These are phyloP conservation scores for Montipora capitata DNA, from an alignment of 92 coral and sea anemone species.

Conservation along the genomic window DNA sequence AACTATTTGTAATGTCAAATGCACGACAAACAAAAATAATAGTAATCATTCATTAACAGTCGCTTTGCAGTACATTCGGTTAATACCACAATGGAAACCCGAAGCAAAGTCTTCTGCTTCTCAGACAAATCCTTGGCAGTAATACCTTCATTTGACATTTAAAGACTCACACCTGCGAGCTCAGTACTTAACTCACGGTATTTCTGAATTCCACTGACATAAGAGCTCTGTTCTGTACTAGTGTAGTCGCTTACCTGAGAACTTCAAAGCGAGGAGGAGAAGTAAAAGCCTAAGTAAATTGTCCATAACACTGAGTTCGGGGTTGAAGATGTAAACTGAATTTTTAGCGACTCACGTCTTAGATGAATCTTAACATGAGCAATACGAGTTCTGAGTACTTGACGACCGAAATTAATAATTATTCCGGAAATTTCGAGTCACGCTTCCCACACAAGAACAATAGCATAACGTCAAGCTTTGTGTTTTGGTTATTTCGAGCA, in stretches of 20 bases:
- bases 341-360: not conserved
- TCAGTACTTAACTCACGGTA: too few species aligned
- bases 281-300: conserved; percentile 2
- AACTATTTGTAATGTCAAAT: not conserved
- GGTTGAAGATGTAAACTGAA: not conserved
- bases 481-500: not conserved
- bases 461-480: not conserved
- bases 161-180: too few species aligned
- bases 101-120: not conserved
- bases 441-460: conserved; percentile 26
- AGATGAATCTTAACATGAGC: not conserved
- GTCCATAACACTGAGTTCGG: conserved; percentile 5
- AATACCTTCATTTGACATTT: too few species aligned
- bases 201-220: too few species aligned
- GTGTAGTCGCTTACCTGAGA: conserved; percentile 4
- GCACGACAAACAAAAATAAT: not conserved
- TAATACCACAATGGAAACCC: not conserved
- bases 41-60: too few species aligned
- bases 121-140: too few species aligned
- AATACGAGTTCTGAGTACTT: conserved; percentile 4
- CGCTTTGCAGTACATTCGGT: not conserved
- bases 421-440: conserved; percentile 11
- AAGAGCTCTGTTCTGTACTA: too few species aligned
- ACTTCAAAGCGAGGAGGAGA: not conserved
- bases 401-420: not conserved